Base-by-base conservation (phyloP, 2,797 vertebrate species). In the Poeciliopsis turneri region DNA sequence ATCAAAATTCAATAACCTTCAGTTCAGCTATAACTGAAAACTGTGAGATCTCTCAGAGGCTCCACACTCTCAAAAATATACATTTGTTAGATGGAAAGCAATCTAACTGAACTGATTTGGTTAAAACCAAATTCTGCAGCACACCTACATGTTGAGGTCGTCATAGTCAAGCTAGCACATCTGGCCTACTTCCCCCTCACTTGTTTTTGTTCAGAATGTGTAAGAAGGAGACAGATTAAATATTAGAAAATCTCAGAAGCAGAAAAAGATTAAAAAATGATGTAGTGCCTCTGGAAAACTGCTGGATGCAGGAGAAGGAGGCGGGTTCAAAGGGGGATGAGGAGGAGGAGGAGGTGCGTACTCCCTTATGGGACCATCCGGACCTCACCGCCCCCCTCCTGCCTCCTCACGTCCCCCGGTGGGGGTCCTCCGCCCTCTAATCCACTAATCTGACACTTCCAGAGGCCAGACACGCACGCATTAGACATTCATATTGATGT, bases 381-480 rank as follows among this genome's bases (percentile, higher is more conserved):
- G 49, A 45, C 25, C 41, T 9, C 41, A 5, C 28, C 4, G 12
- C 15, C 11, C 39, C 41, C 16, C 72, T 23, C 13, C 76, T 66
- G 45, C 59, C 74, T 82, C 30, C 72, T 7, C 71, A 78, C 68
- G 64, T 86, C 86, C 77, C 83, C 75, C 18, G 75, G 72, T 78
- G 74, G 86, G 84, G 74, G 46, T 74, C 79, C 79, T 66, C 78
- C 80, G 75, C 74, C 82, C 74, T 81, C 73, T 87, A 92, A 92
- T 92, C 91, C 80, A 5, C 92, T 94, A 93, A 94, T 94, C 90
- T 92, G 90, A 92, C 90, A 93, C 93, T 88, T 93, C 84, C 82
- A 87, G 85, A 88, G 82, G 84, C 83, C 78, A 75, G 78, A 73
- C 88, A 92, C 70, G 72, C 85, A 88, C 79, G 77, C 78, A 68